Base-by-base conservation (phyloP, 1,140 invertebrate genomes). In the Dolichoris vasculosae region DNA sequence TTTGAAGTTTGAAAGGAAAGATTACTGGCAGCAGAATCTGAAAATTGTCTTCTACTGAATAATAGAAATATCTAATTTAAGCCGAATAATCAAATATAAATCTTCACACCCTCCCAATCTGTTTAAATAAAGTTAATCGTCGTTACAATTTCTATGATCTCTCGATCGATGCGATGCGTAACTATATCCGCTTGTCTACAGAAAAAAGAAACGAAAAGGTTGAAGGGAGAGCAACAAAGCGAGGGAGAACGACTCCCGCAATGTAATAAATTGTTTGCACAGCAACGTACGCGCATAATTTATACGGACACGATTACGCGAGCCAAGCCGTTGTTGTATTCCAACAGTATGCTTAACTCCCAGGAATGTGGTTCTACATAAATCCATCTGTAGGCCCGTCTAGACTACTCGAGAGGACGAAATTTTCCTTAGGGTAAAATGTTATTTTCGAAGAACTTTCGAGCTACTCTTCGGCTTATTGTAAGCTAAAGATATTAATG, bases 211-310 rank as follows among this genome's bases (percentile, higher is more conserved):
- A 59, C 20, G 13, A 26, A 59, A 51, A 17, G 2, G 15, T 2
- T 59, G 26, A 46, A 46, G 43, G 13, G 43, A 26, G 55, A 59
- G 7, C 3, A 26, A 59, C 23, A 59, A 4, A 59, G 55, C 23
- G 55, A 59, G 55, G 9, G 38, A 73, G 71, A 43, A 46, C 9
- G 13, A 17, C 26, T 59, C 55, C 8, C 43, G 73, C 26, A 51
- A 30, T 30, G 73, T 76, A 48, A 76, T 76, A 76, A 76, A 76
- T 76, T 43, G 43, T 15, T 48, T 13, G 9, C n/a, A n/a, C 7
- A 6, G 43, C n/a, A 32, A 76, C 26, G 23, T 59, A 59, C 73
- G 43, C 73, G 73, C 26, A n/a, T 75, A 75, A 71, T 40, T 71
- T 71, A 71, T 40, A 26, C 40, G 32, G n/a, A 9, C 35, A 40